Conservation (phyloP, 2,113 vertebrate genomes). For the Natator depressus region DNA sequence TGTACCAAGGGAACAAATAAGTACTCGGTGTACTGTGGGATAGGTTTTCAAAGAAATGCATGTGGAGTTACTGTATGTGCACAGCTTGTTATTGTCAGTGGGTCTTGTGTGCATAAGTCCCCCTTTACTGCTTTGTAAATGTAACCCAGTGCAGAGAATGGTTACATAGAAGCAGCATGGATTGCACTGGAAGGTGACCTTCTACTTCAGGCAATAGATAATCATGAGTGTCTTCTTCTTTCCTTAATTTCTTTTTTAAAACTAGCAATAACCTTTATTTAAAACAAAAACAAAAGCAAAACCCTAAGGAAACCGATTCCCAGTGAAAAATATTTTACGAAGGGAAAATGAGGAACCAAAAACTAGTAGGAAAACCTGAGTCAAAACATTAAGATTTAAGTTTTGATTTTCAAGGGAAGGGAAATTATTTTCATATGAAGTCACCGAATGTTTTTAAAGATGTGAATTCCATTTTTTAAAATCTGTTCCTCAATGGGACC, state of each 20-base stretch:
- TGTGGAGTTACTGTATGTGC: background rate
- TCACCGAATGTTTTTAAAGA: background rate
- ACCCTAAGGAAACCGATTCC: background rate
- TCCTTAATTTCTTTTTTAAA: background rate
- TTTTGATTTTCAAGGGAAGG: background rate
- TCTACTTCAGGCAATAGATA: background rate
- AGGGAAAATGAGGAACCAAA: background rate
- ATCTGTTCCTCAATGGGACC: background rate
- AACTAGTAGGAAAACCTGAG: background rate
- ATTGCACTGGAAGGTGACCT: background rate
- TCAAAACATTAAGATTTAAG: background rate
- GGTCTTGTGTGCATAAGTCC: background rate
- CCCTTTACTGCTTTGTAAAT: background rate
- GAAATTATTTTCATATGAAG: background rate
- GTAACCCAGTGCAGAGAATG: background rate
- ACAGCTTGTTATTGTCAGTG: background rate
- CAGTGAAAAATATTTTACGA: background rate
- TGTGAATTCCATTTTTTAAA: background rate
- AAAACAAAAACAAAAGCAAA: background rate
- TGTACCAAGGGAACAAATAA: background rate
- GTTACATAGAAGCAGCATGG: background rate
- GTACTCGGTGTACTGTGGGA: background rate
- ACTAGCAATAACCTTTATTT: background rate
- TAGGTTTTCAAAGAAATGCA: background rate
- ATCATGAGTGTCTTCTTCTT: background rate